Evolutionary conservation across 2,797 vertebrate species (phyloP).

Genomic region (Pachyuromys duprasi): DNA sequence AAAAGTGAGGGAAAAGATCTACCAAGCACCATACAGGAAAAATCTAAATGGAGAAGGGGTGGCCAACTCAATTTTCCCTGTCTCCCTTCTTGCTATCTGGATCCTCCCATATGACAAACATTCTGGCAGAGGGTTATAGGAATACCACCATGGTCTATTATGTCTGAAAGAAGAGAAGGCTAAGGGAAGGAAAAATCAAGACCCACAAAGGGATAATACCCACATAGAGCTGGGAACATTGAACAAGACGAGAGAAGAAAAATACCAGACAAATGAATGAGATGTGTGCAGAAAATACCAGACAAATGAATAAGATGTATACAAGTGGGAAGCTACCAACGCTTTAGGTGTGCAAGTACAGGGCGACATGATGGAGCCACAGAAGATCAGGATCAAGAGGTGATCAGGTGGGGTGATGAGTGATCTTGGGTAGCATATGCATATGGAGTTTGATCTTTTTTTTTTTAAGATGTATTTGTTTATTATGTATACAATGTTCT

Average conservation of each 20-base stretch:
- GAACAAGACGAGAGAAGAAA: neutral
- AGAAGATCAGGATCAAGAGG: neutral
- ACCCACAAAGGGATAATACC: neutral
- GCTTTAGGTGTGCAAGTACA: neutral
- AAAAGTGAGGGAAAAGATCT: neutral
- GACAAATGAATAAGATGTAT: neutral
- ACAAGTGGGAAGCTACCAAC: neutral
- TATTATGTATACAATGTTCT: too few species aligned
- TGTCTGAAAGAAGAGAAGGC: neutral
- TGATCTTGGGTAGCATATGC: neutral
- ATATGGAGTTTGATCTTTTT: too few species aligned
- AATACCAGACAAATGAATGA: neutral
- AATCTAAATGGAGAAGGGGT: neutral
- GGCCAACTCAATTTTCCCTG: neutral
- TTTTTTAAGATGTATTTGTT: too few species aligned
- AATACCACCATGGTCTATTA: neutral
- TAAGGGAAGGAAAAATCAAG: neutral
- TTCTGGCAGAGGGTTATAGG: neutral
- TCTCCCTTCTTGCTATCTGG: neutral
- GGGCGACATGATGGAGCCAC: neutral
- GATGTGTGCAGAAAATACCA: neutral
- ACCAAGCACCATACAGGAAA: neutral
- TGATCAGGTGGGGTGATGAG: neutral
- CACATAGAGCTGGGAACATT: neutral
- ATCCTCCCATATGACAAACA: conserved; percentile 12